Percentiles rank a stretch among this genome's conserved stretches.
Evolutionary conservation across 2,113 vertebrate genomes (phyloP).

Genomic region (rat (Rattus norvegicus)): GRCr8 NC_086027.1:25240501-25241000

Average conservation of each 20-base stretch:
- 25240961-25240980: background rate
- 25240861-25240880: slow-evolving; percentile 36
- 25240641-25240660: background rate
- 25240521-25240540: background rate
- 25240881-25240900: slow-evolving; percentile 47
- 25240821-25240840: background rate
- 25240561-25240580: background rate
- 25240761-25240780: background rate
- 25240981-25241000: background rate
- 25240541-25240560: background rate
- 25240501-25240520: background rate
- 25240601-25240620: background rate
- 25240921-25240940: slow-evolving; percentile 14
- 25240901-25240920: slow-evolving; percentile 37
- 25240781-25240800: background rate
- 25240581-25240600: background rate
- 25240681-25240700: background rate
- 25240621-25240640: background rate
- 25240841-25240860: slow-evolving; percentile 11
- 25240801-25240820: background rate
- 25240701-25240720: background rate
- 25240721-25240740: background rate
- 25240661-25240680: background rate
- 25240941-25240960: slow-evolving; percentile 29
- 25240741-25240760: background rate